phyloP scores from a whole-genome alignment of 1,140 invertebrate genomes.

The Andrena cerasifolii region DNA sequence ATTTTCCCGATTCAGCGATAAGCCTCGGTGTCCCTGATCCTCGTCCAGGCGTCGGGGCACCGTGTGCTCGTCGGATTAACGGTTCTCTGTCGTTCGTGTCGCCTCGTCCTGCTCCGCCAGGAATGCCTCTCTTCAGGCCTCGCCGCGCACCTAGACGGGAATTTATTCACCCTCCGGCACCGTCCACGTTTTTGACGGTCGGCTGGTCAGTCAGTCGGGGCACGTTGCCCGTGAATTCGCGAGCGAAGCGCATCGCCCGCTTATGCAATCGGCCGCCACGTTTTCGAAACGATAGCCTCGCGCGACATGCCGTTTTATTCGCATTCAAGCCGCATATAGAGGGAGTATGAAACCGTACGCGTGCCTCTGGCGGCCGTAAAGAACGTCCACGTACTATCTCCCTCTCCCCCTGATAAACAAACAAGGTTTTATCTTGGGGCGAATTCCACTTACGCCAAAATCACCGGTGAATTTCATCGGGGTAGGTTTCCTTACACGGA shows the following conservation, averaged over 20 bases:
- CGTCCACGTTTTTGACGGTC: neutral
- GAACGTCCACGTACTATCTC: too few relatives aligned
- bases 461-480: too few relatives aligned
- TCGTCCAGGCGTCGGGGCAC: neutral
- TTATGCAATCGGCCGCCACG: neutral
- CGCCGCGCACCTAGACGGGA: neutral
- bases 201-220: neutral
- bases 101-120: neutral
- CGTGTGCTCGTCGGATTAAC: conserved; percentile 18
- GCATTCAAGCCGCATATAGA: too few relatives aligned
- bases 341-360: too few relatives aligned
- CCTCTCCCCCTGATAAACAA: too few relatives aligned
- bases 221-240: neutral
- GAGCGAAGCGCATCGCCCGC: neutral
- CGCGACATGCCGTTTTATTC: neutral
- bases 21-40: conserved; percentile 26
- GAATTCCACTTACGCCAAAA: too few relatives aligned
- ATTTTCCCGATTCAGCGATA: conserved; percentile 46
- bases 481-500: too few relatives aligned
- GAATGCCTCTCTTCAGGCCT: neutral
- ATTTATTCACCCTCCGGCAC: conserved; percentile 15
- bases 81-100: conserved; percentile 8
- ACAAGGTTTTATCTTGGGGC: too few relatives aligned
- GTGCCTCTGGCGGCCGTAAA: too few relatives aligned
- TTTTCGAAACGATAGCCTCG: neutral